These are phyloP conservation scores for Phymanthus crucifer DNA, from an alignment of 92 coral and sea anemone species.

Conservation along the genomic window DNA sequence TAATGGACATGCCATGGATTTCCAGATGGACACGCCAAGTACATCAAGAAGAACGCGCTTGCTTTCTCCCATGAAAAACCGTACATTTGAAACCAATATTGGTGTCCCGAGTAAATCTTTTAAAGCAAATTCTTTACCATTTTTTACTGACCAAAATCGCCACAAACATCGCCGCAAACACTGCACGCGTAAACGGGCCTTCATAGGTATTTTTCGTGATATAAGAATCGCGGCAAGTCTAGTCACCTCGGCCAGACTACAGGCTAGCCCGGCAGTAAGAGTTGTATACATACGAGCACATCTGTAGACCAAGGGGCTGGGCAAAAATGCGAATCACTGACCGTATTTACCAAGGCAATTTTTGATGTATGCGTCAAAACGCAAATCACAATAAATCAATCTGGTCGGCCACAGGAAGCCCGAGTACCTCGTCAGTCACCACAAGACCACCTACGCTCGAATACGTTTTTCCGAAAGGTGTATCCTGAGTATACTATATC, in stretches of 20 bases:
- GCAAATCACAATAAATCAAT: background rate
- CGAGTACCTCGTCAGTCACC: background rate
- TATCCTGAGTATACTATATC: background rate
- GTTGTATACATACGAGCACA: background rate
- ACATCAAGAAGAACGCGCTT: background rate
- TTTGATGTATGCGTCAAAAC: background rate
- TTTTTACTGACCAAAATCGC: too few species aligned
- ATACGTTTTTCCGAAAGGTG: too few species aligned
- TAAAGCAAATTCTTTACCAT: too few species aligned
- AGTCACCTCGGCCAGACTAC: background rate
- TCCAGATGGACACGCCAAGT: background rate
- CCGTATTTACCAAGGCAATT: background rate
- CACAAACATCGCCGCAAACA: too few species aligned
- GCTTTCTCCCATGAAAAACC: too few species aligned
- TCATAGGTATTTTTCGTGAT: background rate
- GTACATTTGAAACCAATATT: too few species aligned
- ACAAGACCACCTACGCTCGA: too few species aligned
- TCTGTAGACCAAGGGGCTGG: background rate
- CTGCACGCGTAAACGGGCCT: too few species aligned
- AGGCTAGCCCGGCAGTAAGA: background rate
- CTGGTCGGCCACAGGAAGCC: conserved; percentile 1
- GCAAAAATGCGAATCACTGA: background rate
- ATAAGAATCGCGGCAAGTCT: background rate
- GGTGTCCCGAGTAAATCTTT: too few species aligned
- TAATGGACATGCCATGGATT: background rate